phyloP scores from a whole-genome alignment of 1,140 invertebrate genomes.

The Meteorus sp. region DNA sequence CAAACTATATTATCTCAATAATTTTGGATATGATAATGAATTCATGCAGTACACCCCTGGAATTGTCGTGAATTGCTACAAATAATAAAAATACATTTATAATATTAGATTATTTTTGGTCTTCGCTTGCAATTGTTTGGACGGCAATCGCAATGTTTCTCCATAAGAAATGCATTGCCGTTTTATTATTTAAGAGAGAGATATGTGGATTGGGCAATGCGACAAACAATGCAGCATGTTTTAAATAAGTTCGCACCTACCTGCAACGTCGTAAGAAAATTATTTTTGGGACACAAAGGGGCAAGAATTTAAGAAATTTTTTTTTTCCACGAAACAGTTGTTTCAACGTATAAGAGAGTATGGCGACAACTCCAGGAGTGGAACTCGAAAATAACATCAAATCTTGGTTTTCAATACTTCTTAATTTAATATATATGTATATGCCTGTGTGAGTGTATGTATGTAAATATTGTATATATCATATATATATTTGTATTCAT shows the following conservation, averaged over 20 bases:
- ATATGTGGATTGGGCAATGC: constrained; percentile 17
- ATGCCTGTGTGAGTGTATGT: too few species aligned
- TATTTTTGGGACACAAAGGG: constrained; percentile 21
- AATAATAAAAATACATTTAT: not conserved
- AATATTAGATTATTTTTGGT: not conserved
- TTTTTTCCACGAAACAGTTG: constrained; percentile 7
- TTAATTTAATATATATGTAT: not conserved
- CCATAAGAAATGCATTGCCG: constrained; percentile 59
- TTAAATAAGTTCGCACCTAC: constrained; percentile 49
- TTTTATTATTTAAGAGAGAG: constrained; percentile 30
- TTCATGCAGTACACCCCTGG: constrained; percentile 45
- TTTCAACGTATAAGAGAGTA: not conserved
- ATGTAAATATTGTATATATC: not conserved
- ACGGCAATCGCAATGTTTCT: constrained; percentile 45
- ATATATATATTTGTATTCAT: not conserved
- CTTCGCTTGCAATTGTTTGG: not conserved
- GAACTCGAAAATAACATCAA: constrained; percentile 40
- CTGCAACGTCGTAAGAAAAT: constrained; percentile 38
- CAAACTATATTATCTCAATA: constrained; percentile 12
- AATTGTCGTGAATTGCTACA: constrained; percentile 39
- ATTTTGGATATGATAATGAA: too few species aligned
- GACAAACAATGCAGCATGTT: constrained; percentile 40
- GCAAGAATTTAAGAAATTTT: constrained; percentile 13
- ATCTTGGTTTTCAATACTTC: constrained; percentile 1
- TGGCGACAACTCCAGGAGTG: constrained; percentile 51